Evolutionary conservation across 2,113 vertebrate species (phyloP), one percentile per base, ranked within the genome.

Genomic region (Ailurus styani): DNA sequence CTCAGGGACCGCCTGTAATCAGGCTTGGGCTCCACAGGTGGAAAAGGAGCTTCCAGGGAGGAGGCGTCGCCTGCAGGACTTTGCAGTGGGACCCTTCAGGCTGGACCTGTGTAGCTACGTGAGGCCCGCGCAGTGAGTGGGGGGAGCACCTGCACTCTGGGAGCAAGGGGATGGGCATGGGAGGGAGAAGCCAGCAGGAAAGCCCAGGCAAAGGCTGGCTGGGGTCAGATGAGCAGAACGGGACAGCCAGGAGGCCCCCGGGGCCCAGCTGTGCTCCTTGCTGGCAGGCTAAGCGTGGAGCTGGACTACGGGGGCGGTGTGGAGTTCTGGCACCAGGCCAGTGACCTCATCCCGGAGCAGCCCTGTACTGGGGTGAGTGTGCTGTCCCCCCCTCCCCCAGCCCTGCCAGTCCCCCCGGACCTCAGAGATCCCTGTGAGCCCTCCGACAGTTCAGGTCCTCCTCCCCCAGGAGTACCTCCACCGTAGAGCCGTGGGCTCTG

Each of bases 221-320:
- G 31, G 50, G 54, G 4, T 31, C n/a, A 8, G 23, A 14, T 6
- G 73, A 29, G 54, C 75, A 40, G 45, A 23, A 37, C 3, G 18
- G 45, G 37, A 25, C 2, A 2, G 20, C 66, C 21, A 2, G 23
- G 37, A 40, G 68, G 17, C 60, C 57, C 52, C 62, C 14, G 21
- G 25, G 5, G 20, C 94, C 66, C 95, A 15, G 96, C 42, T 13
- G 40, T 54, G 31, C 79, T 94, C 31, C 25, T 73, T 3, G 9
- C 40, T 17, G 91, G 57, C 98, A 99, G 99, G 98, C 98, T 99
- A 50, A 98, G 98, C 0, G 97, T 99, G 75, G 99, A 99, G 87
- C 97, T 91, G 93, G 99, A 99, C 8, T 98, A 98, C 0, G 97
- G 98, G 0, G 94, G 97, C 50, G 98, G 96, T 66, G 83, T 99